Conservation (phyloP, 2,888 invertebrate genomes). For the Lypha dubia region DNA sequence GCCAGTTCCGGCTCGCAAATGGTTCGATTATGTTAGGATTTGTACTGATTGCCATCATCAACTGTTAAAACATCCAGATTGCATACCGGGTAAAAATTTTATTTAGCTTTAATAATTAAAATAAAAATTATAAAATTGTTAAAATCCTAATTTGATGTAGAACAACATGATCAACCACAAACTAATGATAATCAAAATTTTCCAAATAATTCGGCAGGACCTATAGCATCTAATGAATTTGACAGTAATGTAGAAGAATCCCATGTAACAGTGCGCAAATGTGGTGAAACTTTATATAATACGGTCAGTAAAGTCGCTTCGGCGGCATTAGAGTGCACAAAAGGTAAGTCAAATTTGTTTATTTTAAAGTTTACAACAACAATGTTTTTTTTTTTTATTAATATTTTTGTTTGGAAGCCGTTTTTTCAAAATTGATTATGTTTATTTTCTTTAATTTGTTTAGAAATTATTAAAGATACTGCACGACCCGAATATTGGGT, state of each 20-base stretch:
- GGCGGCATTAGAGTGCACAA: slow-evolving; percentile 88
- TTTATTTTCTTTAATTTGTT: slow-evolving; percentile 19
- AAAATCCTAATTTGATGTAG: slow-evolving; percentile 44
- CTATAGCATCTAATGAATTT: slow-evolving; percentile 44
- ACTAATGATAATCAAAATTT: slow-evolving; percentile 71
- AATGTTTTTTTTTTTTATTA: too few relatives aligned
- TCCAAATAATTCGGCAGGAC: slow-evolving; percentile 78
- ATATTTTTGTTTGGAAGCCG: slow-evolving; percentile 47
- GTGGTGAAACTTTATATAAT: slow-evolving; percentile 89
- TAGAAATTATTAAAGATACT: slow-evolving; percentile 88
- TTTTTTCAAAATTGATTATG: slow-evolving; percentile 48
- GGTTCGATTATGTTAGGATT: slow-evolving; percentile 88
- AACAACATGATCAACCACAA: slow-evolving; percentile 71
- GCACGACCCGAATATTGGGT: slow-evolving; percentile 92
- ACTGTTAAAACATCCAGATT: slow-evolving; percentile 77
- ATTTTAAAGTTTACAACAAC: neutral
- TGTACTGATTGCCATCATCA: slow-evolving; percentile 87
- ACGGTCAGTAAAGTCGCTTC: slow-evolving; percentile 88
- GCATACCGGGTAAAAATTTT: slow-evolving; percentile 77
- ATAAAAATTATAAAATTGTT: slow-evolving; percentile 26
- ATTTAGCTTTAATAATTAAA: neutral
- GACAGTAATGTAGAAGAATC: slow-evolving; percentile 81
- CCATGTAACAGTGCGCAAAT: slow-evolving; percentile 86
- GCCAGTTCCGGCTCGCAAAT: slow-evolving; percentile 89
- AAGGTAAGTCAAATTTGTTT: slow-evolving; percentile 84